Evolutionary conservation across 2,113 vertebrate species (phyloP), one percentile per base, ranked within the genome.

Genomic region (Camelus dromedarius): DNA sequence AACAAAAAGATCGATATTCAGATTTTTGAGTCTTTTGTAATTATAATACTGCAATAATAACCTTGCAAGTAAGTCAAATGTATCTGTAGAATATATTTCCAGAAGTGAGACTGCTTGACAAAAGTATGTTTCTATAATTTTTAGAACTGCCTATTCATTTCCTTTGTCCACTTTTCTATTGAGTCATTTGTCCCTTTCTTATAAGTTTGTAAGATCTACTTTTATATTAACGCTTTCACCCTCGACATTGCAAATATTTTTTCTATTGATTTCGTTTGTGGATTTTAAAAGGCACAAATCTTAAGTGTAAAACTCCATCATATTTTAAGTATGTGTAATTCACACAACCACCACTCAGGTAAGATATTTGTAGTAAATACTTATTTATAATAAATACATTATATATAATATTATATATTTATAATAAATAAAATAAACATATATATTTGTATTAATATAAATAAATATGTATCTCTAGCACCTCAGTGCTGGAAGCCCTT

Each of bases 91-190:
- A n/a, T 35, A 62, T 54, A 91, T 56, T 70, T 28, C 8, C 20
- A 50, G 69, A 83, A 77, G n/a, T 58, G 16, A 93, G 38, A 89
- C 5, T 91, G 18, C 38, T 88, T 76, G 28, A 10, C 35, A 70
- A 92, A 67, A 72, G 19, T 42, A 79, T 89, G 16, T 69, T 89
- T 92, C 58, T 54, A 32, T n/a, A 42, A 81, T 69, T 83, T 93
- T 91, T 83, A 8, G 5, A 88, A 56, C n/a, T 66, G 24, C 13
- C 15, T 32, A 77, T 64, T 52, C 20, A 58, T 79, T 60, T 93
- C 64, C 54, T 84, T 58, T 90, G 22, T 6, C 50, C 38, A 69
- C 42, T 81, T 89, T 96, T 86, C 48, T 75, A 70, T 12, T 72
- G 35, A 75, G 4, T 69, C 72, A n/a, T 86, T 52, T 89, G 12